Conservation (phyloP, 2,797 vertebrate genomes). For the Podarcis siculus region DNA sequence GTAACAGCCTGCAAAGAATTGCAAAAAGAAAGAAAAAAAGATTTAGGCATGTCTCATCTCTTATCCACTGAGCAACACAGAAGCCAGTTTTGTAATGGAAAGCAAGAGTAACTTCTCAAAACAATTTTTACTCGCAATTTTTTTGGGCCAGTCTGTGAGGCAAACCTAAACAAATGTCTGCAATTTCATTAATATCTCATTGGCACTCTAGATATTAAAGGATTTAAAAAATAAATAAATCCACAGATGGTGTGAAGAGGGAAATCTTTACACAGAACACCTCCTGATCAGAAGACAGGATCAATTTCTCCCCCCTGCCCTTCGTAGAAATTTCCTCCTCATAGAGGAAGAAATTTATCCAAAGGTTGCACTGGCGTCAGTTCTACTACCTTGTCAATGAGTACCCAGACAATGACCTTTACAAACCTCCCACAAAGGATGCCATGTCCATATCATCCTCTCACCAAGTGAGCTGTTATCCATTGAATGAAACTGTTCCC, state of each 20-base stretch:
- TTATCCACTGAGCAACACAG: conserved; percentile 35
- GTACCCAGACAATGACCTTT: not conserved
- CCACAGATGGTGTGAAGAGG: not conserved
- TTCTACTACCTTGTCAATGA: not conserved
- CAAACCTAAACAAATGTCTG: not conserved
- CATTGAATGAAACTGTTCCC: not conserved
- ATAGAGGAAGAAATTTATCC: too few relatives aligned
- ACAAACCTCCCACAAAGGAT: not conserved
- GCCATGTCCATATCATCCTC: not conserved
- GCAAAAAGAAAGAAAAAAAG: conserved; percentile 64
- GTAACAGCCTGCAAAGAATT: conserved; percentile 92
- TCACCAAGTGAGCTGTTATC: not conserved
- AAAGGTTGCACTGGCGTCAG: not conserved
- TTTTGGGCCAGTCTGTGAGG: not conserved
- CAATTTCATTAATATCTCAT: not conserved
- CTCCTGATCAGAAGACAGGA: not conserved
- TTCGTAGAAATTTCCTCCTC: too few relatives aligned
- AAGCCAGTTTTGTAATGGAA: not conserved
- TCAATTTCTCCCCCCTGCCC: not conserved
- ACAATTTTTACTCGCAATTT: not conserved
- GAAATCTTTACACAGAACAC: not conserved
- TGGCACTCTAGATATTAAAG: not conserved
- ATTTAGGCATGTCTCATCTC: not conserved
- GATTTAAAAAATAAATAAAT: not conserved
- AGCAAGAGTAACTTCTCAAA: conserved; percentile 1